A percentile compares a stretch with the other conserved stretches of the same genome.
These are phyloP conservation scores for Rhogogaster chlorosoma DNA, from an alignment of 2,888 invertebrate species.

Conservation along the genomic window DNA sequence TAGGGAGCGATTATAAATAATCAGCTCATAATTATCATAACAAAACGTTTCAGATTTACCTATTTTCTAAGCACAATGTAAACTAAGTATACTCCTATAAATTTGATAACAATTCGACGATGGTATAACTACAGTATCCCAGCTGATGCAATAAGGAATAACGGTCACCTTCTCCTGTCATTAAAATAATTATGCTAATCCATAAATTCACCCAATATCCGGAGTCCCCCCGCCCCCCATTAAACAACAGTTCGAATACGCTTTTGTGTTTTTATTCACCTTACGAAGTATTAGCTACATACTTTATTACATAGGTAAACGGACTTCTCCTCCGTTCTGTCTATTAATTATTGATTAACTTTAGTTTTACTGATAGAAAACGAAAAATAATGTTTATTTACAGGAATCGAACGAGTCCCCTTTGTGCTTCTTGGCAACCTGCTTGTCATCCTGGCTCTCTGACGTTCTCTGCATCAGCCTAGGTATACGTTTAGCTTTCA, in stretches of 20 bases:
- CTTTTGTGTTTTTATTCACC: constrained; percentile 70
- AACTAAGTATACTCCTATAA: constrained; percentile 16
- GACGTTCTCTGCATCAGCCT: constrained; percentile 69
- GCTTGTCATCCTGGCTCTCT: constrained; percentile 67
- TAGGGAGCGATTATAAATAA: background rate
- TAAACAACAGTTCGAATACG: constrained; percentile 35
- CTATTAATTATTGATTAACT: constrained; percentile 54
- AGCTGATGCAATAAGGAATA: background rate
- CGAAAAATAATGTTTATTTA: constrained; percentile 74
- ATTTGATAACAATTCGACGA: constrained; percentile 37
- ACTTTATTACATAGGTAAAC: constrained; percentile 73
- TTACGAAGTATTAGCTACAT: constrained; percentile 76
- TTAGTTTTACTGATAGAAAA: constrained; percentile 64
- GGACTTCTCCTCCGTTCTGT: constrained; percentile 57
- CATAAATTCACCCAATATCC: background rate
- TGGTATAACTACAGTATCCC: background rate
- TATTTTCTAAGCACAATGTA: background rate
- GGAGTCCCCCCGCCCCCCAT: background rate
- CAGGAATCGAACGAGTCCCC: constrained; percentile 73
- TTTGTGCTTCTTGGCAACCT: constrained; percentile 72
- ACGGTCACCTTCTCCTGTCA: background rate
- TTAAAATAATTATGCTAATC: background rate
- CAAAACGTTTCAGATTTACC: background rate
- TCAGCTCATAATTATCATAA: constrained; percentile 5
- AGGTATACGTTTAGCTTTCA: constrained; percentile 72